Conservation (phyloP, 2,888 invertebrate genomes). For the Sinhomidia bicolor region DNA sequence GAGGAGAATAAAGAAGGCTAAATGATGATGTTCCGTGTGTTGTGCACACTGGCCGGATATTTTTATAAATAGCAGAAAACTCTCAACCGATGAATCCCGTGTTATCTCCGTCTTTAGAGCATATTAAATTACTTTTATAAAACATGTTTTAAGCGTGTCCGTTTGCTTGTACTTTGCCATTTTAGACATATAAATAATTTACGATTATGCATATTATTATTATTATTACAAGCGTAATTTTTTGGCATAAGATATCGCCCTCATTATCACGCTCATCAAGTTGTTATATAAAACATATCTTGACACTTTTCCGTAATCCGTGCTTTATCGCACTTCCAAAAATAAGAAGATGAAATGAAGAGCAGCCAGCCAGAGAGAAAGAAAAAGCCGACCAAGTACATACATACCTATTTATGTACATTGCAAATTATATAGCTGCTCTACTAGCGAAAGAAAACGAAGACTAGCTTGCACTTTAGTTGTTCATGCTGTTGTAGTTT, state of each 20-base stretch:
- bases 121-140: too few relatives aligned
- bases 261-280: conserved; percentile 73
- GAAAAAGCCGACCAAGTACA: background rate
- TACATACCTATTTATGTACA: too few relatives aligned
- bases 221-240: conserved; percentile 2
- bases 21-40: conserved; percentile 38
- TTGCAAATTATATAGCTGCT: conserved; percentile 21
- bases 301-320: conserved; percentile 65
- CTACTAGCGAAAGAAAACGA: background rate
- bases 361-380: too few relatives aligned
- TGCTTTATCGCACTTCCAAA: conserved; percentile 65
- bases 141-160: background rate
- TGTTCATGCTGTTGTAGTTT: background rate
- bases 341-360: background rate
- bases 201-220: background rate
- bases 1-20: conserved; percentile 49
- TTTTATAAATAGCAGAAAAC: conserved; percentile 25
- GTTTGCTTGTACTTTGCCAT: too few relatives aligned
- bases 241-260: conserved; percentile 54
- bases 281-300: conserved; percentile 70
- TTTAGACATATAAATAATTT: background rate
- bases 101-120: background rate
- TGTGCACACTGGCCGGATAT: conserved; percentile 3
- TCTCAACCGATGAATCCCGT: background rate
- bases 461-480: background rate